phyloP scores from a whole-genome alignment of 1,140 invertebrate genomes.

The Sycophaga agraensis region DNA sequence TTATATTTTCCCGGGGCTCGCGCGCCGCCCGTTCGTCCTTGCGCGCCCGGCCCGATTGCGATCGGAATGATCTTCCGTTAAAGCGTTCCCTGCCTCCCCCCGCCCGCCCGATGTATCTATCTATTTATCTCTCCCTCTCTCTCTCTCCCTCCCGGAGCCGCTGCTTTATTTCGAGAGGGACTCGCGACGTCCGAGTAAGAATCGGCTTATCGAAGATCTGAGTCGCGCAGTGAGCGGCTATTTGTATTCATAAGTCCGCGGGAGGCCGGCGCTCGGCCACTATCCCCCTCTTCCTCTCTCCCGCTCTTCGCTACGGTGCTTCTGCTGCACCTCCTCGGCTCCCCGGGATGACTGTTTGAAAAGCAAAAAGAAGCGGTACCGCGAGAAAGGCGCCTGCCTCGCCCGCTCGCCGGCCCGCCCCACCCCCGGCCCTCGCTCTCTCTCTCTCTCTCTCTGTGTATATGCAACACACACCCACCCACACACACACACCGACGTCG shows the following conservation, averaged over 20 bases:
- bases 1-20: background rate
- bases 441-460: no score
- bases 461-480: no score
- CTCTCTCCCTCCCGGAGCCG: no score
- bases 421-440: no score
- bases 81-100: slow-evolving; percentile 36
- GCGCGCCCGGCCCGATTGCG: slow-evolving; percentile 37
- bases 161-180: slow-evolving; percentile 23
- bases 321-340: slow-evolving; percentile 8
- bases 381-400: no score
- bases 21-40: slow-evolving; percentile 29
- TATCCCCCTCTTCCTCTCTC: background rate
- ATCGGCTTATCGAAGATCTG: slow-evolving; percentile 55
- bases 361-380: slow-evolving; percentile 7
- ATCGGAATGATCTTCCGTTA: slow-evolving; percentile 52
- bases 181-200: slow-evolving; percentile 20
- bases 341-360: slow-evolving; percentile 20
- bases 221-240: slow-evolving; percentile 58
- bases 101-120: slow-evolving; percentile 8
- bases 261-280: slow-evolving; percentile 55
- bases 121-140: slow-evolving; percentile 16
- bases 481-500: no score
- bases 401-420: no score
- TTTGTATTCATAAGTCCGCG: slow-evolving; percentile 61
- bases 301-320: background rate